phyloP scores from a whole-genome alignment of 1,140 invertebrate genomes.

The Pogonomyrmex californicus region DNA sequence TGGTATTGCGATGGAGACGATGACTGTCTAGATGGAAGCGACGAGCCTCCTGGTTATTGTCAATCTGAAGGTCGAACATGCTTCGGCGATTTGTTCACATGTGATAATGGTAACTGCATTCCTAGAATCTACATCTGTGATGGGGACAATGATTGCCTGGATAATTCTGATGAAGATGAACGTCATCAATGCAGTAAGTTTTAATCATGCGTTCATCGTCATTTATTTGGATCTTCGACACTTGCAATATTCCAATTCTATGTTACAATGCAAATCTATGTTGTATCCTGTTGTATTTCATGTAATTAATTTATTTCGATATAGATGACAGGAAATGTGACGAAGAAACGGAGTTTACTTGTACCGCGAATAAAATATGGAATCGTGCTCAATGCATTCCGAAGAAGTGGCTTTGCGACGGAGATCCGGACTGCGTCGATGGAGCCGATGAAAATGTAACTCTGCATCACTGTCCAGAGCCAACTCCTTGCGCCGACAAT shows the following conservation, averaged over 20 bases:
- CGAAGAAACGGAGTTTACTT: constrained; percentile 96
- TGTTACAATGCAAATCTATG: not conserved
- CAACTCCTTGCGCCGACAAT: constrained; percentile 93
- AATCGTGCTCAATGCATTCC: constrained; percentile 97
- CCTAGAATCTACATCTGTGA: constrained; percentile 99
- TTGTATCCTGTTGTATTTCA: not conserved
- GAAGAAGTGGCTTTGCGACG: constrained; percentile 97
- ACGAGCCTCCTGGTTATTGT: constrained; percentile 97
- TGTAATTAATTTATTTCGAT: constrained; percentile 55
- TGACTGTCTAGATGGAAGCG: constrained; percentile 95
- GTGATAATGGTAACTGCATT: constrained; percentile 98
- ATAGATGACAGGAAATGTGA: constrained; percentile 96
- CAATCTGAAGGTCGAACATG: constrained; percentile 98
- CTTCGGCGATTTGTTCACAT: constrained; percentile 97
- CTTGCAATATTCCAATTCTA: not conserved
- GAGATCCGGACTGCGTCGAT: constrained; percentile 98
- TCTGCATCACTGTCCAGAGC: constrained; percentile 92
- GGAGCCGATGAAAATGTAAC: constrained; percentile 98
- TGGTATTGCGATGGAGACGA: constrained; percentile 97
- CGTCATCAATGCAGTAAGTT: constrained; percentile 95
- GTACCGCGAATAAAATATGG: constrained; percentile 96
- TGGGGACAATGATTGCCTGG: constrained; percentile 97
- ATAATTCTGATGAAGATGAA: constrained; percentile 96
- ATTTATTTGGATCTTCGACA: not conserved
- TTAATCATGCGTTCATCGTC: constrained; percentile 4